phyloP scores from a whole-genome alignment of 2,888 invertebrate genomes.

The Lampropteryx suffumata region DNA sequence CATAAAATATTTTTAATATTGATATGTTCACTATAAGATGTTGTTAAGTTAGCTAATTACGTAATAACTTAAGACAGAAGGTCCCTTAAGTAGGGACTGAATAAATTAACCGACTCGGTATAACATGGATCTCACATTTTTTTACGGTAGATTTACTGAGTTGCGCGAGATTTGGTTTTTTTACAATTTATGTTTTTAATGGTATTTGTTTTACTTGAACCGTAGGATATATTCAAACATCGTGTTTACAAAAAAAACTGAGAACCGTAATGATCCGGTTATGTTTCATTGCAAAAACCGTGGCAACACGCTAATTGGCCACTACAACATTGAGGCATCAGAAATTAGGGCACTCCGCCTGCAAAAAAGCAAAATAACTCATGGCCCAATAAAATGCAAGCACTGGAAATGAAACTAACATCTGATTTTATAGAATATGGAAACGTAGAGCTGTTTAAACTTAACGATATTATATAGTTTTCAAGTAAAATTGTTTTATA shows the following conservation, averaged over 20 bases:
- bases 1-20: too few species aligned
- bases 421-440: conserved; percentile 26
- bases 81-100: too few species aligned
- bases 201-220: too few species aligned
- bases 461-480: conserved; percentile 31
- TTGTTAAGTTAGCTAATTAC: too few species aligned
- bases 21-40: too few species aligned
- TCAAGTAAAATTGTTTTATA: too few species aligned
- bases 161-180: too few species aligned
- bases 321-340: conserved; percentile 23
- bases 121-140: too few species aligned
- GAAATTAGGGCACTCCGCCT: conserved; percentile 20
- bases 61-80: too few species aligned
- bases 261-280: neutral
- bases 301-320: conserved; percentile 20
- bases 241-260: neutral
- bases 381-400: conserved; percentile 32
- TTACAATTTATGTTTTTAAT: too few species aligned
- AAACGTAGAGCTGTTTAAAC: conserved; percentile 26
- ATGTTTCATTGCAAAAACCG: conserved; percentile 3
- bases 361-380: conserved; percentile 19
- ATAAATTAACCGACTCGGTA: too few species aligned
- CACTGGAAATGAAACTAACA: conserved; percentile 34
- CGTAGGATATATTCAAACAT: neutral
- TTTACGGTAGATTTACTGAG: too few species aligned